Conservation (phyloP, 2,113 vertebrate species). For the Pteronura brasiliensis region DNA sequence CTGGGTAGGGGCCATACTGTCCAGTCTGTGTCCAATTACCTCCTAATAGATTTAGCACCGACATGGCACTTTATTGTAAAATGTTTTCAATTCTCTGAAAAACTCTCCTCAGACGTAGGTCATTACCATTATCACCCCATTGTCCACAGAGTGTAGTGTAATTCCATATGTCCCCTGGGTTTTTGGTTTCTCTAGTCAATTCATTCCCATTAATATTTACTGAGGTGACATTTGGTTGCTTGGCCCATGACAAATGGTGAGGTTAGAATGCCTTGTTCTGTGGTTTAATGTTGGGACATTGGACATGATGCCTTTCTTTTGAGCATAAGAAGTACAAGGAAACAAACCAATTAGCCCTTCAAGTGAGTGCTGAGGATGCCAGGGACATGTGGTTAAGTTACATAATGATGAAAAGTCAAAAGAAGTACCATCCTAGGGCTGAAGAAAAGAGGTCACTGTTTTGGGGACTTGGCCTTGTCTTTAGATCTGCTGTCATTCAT, state of each 20-base stretch:
- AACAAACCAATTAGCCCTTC: constrained; percentile 61
- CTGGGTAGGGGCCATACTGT: background rate
- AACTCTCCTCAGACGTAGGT: constrained; percentile 42
- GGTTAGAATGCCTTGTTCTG: constrained; percentile 62
- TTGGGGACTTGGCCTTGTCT: constrained; percentile 2
- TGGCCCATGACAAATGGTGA: constrained; percentile 61
- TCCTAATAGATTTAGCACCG: constrained; percentile 57
- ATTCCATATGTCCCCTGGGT: constrained; percentile 33
- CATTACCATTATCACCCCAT: constrained; percentile 57
- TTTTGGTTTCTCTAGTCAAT: constrained; percentile 59
- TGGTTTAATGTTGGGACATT: constrained; percentile 45
- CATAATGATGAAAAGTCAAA: constrained; percentile 65
- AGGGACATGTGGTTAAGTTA: constrained; percentile 66
- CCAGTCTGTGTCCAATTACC: constrained; percentile 56
- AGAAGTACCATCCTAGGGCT: constrained; percentile 1
- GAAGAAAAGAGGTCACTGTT: constrained; percentile 28
- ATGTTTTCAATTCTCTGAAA: constrained; percentile 64
- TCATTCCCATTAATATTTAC: constrained; percentile 64
- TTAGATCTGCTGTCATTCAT: background rate
- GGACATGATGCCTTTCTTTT: constrained; percentile 65
- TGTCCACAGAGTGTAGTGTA: constrained; percentile 21
- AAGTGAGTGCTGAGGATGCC: constrained; percentile 37
- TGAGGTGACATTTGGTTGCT: constrained; percentile 65
- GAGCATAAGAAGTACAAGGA: constrained; percentile 63
- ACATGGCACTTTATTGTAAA: constrained; percentile 55